Evolutionary conservation across 2,797 vertebrate genomes (phyloP), one percentile per base, ranked within the genome.

Genomic region (Chrosomus eos): DNA sequence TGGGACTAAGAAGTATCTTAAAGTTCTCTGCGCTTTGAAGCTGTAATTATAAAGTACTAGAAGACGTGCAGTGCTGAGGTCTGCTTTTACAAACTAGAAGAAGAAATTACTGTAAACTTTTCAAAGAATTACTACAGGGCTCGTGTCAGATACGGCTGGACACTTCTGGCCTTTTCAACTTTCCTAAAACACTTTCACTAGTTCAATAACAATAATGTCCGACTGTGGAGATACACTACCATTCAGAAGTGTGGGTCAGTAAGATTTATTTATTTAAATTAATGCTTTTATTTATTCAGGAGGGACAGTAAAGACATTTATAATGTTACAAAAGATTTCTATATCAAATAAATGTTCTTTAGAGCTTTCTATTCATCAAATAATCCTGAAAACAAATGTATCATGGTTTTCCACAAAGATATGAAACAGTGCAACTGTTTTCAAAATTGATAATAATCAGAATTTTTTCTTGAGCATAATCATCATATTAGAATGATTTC

Each of bases 11-110:
- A 70, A 80, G 70, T 67, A 48, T 82, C 62, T 33, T 68, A 72
- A 70, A 80, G 71, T 87, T 75, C 40, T 85, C 53, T n/a, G 62
- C 43, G 26, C 51, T 88, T 82, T 87, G 68, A 83, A 87, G 85
- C 33, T 36, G 55, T 77, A 87, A 76, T 83, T 85, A 77, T 53
- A 18, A 62, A 48, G 28, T n/a, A 73, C 19, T 45, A 38, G 28
- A 82, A 72, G 55, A 40, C 13, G 10, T 23, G 67, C 80, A 58
- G 38, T 43, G 51, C 68, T 72, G 36, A 81, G 67, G 7, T 74
- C 55, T 73, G n/a, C 70, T 53, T 64, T 9, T 43, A 38, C 55
- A 16, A n/a, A 64, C 23, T 77, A 40, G 14, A 23, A 58, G 75
- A 33, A 36, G 58, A 66, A 72, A 79, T 64, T 1, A 51, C 58